These are phyloP conservation scores for Ameiurus melas DNA, from an alignment of 2,113 vertebrate genomes.

Conservation along the genomic window DNA sequence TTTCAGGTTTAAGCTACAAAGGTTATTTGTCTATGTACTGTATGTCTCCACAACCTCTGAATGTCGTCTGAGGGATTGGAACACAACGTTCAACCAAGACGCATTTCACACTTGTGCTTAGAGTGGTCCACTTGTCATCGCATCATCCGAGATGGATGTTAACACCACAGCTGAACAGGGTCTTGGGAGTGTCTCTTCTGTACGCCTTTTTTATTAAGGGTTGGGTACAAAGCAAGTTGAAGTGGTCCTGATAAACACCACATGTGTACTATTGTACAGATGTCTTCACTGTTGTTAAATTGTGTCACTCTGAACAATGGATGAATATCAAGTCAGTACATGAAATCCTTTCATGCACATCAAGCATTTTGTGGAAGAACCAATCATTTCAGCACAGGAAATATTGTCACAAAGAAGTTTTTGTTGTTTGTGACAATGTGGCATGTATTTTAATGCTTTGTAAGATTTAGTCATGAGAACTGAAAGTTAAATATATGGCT, in stretches of 20 bases:
- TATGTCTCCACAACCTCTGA: neutral
- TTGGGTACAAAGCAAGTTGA: neutral
- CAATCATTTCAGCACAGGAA: neutral
- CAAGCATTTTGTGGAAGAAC: neutral
- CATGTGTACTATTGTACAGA: neutral
- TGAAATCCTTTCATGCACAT: neutral
- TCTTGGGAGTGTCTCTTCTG: neutral
- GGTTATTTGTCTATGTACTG: neutral
- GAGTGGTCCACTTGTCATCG: constrained; percentile 5
- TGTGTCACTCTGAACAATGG: neutral
- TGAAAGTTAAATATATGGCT: neutral
- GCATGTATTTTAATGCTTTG: neutral
- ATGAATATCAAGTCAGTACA: neutral
- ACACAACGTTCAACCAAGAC: neutral
- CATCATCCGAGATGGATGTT: neutral
- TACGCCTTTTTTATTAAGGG: neutral
- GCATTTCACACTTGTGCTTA: neutral
- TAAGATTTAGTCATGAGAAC: neutral
- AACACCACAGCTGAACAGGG: constrained; percentile 3
- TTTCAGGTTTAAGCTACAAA: neutral
- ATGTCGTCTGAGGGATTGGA: neutral
- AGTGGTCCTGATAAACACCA: neutral
- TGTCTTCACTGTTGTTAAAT: neutral
- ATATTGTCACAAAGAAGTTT: neutral
- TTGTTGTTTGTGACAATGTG: neutral